A percentile compares a stretch with the other conserved stretches of the same genome.
These are phyloP conservation scores for Dicrostonyx torquatus DNA, from an alignment of 2,797 vertebrate genomes.

Conservation along the genomic window DNA sequence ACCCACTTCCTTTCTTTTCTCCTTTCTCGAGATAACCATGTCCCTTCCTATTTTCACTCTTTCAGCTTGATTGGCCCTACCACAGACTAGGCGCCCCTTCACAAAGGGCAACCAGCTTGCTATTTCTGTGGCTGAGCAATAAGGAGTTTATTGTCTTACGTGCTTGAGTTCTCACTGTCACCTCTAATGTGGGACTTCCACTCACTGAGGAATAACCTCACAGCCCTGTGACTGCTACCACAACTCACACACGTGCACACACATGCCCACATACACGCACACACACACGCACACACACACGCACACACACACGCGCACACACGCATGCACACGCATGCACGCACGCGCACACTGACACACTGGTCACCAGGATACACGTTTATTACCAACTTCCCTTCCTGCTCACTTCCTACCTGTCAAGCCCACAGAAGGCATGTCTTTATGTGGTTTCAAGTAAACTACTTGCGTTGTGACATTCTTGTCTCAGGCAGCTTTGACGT, in stretches of 20 bases:
- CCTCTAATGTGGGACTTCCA: neutral
- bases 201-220: neutral
- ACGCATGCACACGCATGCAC: no score
- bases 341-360: no score
- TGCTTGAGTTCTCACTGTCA: neutral
- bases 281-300: no score
- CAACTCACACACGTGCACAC: neutral
- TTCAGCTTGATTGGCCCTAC: neutral
- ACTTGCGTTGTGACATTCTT: neutral
- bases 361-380: neutral
- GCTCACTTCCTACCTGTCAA: neutral
- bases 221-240: no score
- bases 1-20: neutral
- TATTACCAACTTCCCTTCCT: neutral
- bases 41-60: neutral
- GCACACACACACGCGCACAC: rapidly evolving
- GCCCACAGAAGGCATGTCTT: neutral
- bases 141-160: neutral
- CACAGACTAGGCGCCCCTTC: neutral
- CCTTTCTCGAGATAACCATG: neutral
- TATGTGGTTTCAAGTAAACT: neutral
- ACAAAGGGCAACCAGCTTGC: neutral
- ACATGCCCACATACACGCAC: no score
- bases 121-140: neutral
- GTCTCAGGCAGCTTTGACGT: neutral